Evolutionary conservation across 2,797 vertebrate genomes (phyloP), one percentile per base, ranked within the genome.

Genomic region (Neosalanx taihuensis): DNA sequence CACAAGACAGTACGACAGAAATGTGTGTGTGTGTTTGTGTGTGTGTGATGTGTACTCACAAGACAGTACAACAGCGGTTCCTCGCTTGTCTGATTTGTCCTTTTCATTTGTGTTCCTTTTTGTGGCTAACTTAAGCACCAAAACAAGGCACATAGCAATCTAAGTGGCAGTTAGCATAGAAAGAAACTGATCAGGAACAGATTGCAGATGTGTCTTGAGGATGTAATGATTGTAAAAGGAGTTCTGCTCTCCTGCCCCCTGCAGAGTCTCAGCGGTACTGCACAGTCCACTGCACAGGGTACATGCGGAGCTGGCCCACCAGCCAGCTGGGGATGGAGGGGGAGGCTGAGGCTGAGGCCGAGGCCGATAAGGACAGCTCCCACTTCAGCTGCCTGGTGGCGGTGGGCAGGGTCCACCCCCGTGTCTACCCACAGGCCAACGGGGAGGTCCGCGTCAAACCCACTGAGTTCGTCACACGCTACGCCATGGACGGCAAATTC

Each of bases 401-500:
- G 0, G 79, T 98, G 78, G 96, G 96, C 46, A 93, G 94, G 2
- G 82, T 96, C 59, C 94, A 96, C 73, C 92, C 92, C 61, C 92
- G 92, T 41, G 75, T 86, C 3, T 72, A 91, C 72, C 93, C 94
- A 0, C 94, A 92, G 76, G 88, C 91, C 75, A 94, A 92, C 5
- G 91, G 93, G 72, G 94, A 94, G 64, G 90, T 98, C 76, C 86
- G 91, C 81, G 93, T 97, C 76, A 97, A 95, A 86, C 93, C 95
- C 75, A 93, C 94, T 3, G 95, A 96, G 85, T 99, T 99, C 86
- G 85, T 96, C 84, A 97, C 95, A 1, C 94, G 96, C 60, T 97
- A 93, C 76, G 93, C 96, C 84, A 92, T 96, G 92, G 97, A 98
- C 73, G 97, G 97, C 53, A 98, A 97, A 86, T 97, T 99, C 89